A percentile compares a stretch with the other conserved stretches of the same genome.
Conservation (phyloP, 2,113 vertebrate species). For the Microcebus griseorufus region DNA sequence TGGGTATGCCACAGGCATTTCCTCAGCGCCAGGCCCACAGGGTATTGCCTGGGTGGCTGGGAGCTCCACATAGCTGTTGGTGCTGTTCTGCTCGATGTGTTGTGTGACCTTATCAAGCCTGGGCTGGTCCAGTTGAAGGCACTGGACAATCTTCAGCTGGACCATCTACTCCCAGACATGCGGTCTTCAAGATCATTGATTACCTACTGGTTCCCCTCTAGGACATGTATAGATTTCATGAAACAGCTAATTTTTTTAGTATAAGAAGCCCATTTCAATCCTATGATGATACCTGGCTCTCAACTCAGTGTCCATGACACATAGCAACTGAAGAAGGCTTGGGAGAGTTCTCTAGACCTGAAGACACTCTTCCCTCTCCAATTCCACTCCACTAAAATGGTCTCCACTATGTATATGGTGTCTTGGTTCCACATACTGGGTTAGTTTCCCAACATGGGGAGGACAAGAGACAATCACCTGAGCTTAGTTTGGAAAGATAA, state of each 20-base stretch:
- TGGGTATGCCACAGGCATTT: constrained; percentile 85
- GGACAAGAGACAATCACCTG: background rate
- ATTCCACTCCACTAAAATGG: background rate
- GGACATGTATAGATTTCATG: constrained; percentile 91
- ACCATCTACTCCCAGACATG: constrained; percentile 82
- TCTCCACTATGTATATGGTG: background rate
- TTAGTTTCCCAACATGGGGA: background rate
- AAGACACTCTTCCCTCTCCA: background rate
- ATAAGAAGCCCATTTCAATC: constrained; percentile 92
- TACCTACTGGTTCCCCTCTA: constrained; percentile 90
- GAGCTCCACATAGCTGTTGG: constrained; percentile 90
- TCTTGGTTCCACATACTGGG: background rate
- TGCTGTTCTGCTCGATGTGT: constrained; percentile 88
- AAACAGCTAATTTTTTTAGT: constrained; percentile 95
- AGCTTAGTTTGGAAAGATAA: background rate
- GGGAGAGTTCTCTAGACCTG: background rate
- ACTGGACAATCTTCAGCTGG: constrained; percentile 94
- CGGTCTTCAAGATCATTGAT: constrained; percentile 88
- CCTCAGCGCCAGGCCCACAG: background rate
- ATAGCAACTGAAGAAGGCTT: background rate
- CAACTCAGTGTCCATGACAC: background rate
- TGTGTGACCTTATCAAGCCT: constrained; percentile 87
- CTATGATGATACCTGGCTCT: background rate
- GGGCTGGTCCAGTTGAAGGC: constrained; percentile 92
- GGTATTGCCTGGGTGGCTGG: constrained; percentile 89